Evolutionary conservation across 2,888 invertebrate genomes (phyloP).

Genomic region (Chaetoderma sp.): DNA sequence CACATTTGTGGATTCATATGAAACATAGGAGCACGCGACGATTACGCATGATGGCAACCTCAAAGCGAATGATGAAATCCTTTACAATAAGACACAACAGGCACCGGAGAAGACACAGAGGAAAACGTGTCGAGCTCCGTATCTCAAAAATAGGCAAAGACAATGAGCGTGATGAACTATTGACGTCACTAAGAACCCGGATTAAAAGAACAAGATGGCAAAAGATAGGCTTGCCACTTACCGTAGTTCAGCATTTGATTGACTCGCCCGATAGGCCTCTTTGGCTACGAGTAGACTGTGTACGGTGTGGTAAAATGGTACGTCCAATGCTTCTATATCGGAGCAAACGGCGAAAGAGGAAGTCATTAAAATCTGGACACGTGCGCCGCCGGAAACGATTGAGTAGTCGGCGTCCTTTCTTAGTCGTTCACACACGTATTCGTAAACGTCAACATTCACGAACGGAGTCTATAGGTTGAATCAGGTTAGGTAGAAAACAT

Average conservation of each 20-base stretch:
- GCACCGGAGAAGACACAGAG: conserved; percentile 8
- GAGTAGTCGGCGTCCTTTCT: too few relatives aligned
- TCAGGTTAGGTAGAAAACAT: too few relatives aligned
- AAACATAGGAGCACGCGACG: too few relatives aligned
- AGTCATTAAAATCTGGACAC: too few relatives aligned
- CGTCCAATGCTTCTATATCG: conserved; percentile 14
- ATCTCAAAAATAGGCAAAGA: conserved; percentile 18
- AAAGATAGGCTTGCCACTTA: conserved; percentile 29
- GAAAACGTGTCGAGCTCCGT: conserved; percentile 19
- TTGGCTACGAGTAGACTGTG: conserved; percentile 19
- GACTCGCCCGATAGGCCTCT: conserved; percentile 17
- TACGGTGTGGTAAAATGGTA: conserved; percentile 21
- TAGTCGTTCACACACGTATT: too few relatives aligned
- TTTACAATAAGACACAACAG: conserved; percentile 24
- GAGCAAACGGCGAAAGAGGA: background rate
- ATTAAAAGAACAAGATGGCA: conserved; percentile 34
- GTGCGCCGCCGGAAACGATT: too few relatives aligned
- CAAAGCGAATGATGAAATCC: too few relatives aligned
- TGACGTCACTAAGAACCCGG: conserved; percentile 25
- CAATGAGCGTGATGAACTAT: conserved; percentile 11
- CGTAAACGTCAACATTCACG: too few relatives aligned
- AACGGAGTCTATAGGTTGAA: too few relatives aligned
- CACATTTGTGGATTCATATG: too few relatives aligned
- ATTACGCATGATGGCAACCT: too few relatives aligned
- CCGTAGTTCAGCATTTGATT: conserved; percentile 26